These are phyloP conservation scores for Luehdorfia chinensis DNA, from an alignment of 1,140 invertebrate species.

Conservation along the genomic window DNA sequence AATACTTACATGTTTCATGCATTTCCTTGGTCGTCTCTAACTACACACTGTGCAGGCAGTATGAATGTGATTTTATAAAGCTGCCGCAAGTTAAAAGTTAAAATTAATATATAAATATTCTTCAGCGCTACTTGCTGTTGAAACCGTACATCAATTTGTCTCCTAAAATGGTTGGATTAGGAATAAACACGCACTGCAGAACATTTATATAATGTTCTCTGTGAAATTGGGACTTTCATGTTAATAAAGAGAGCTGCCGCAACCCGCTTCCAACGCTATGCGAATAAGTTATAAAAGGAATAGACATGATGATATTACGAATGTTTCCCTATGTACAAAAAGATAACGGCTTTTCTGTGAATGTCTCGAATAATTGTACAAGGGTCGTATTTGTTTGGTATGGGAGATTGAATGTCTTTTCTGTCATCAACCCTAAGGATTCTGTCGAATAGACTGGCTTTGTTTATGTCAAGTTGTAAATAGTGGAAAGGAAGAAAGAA, in stretches of 20 bases:
- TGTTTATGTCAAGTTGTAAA: too few species aligned
- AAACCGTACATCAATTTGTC: too few species aligned
- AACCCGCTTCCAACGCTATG: conserved; percentile 22
- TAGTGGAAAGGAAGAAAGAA: too few species aligned
- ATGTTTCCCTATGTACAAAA: conserved; percentile 30
- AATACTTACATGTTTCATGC: too few species aligned
- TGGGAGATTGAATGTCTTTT: conserved; percentile 12
- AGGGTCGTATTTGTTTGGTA: conserved; percentile 11
- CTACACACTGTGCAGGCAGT: too few species aligned
- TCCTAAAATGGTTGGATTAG: conserved; percentile 63
- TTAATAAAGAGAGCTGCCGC: conserved; percentile 39
- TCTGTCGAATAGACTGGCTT: neutral
- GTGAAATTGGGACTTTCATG: conserved; percentile 49
- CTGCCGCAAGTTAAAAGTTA: too few species aligned
- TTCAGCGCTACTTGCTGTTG: too few species aligned
- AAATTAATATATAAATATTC: too few species aligned
- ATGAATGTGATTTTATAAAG: too few species aligned
- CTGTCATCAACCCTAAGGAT: neutral
- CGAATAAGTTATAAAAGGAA: conserved; percentile 38
- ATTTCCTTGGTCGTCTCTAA: too few species aligned
- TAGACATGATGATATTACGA: conserved; percentile 38
- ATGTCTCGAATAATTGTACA: conserved; percentile 15
- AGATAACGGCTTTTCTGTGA: conserved; percentile 25
- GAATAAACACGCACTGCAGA: conserved; percentile 47
- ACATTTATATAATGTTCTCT: conserved; percentile 35